phyloP scores from a whole-genome alignment of 2,888 invertebrate genomes.

The Tetragonula carbonaria region DNA sequence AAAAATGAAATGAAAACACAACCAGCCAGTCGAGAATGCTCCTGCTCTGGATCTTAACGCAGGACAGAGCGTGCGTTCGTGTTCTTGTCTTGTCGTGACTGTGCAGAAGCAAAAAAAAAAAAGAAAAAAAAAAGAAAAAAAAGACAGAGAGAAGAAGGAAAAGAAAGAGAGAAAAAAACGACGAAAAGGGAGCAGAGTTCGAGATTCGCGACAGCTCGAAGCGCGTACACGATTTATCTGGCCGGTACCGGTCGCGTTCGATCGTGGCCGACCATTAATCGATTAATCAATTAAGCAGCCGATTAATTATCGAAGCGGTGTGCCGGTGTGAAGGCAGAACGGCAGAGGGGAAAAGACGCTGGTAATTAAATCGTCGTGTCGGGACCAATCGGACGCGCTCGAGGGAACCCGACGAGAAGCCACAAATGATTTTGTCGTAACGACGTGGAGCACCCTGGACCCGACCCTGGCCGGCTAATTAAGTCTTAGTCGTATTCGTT shows the following conservation, averaged over 20 bases:
- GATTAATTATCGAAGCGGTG: slow-evolving; percentile 74
- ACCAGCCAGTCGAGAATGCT: slow-evolving; percentile 24
- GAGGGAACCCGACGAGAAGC: slow-evolving; percentile 67
- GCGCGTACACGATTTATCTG: slow-evolving; percentile 65
- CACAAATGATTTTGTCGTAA: slow-evolving; percentile 76
- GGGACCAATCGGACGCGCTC: slow-evolving; percentile 72
- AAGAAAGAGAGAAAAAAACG: neutral
- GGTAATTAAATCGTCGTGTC: slow-evolving; percentile 78
- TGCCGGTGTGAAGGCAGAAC: slow-evolving; percentile 53
- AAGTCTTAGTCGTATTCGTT: slow-evolving; percentile 70
- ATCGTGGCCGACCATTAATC: slow-evolving; percentile 69
- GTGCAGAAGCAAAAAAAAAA: slow-evolving; percentile 1
- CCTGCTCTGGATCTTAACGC: slow-evolving; percentile 6
- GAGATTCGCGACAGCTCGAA: slow-evolving; percentile 60
- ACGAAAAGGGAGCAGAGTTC: slow-evolving; percentile 23
- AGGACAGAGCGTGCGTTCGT: slow-evolving; percentile 48
- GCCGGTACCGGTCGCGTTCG: slow-evolving; percentile 41
- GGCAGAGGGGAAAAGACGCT: slow-evolving; percentile 41
- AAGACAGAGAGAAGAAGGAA: neutral
- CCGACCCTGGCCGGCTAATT: slow-evolving; percentile 70
- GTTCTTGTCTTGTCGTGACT: slow-evolving; percentile 59
- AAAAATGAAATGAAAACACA: slow-evolving; percentile 36
- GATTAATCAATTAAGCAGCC: slow-evolving; percentile 77
- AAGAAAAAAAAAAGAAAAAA: neutral
- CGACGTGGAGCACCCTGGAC: slow-evolving; percentile 67